Evolutionary conservation across 2,113 vertebrate species (phyloP), one percentile per base, ranked within the genome.

Genomic region (Lipotes vexillifer): DNA sequence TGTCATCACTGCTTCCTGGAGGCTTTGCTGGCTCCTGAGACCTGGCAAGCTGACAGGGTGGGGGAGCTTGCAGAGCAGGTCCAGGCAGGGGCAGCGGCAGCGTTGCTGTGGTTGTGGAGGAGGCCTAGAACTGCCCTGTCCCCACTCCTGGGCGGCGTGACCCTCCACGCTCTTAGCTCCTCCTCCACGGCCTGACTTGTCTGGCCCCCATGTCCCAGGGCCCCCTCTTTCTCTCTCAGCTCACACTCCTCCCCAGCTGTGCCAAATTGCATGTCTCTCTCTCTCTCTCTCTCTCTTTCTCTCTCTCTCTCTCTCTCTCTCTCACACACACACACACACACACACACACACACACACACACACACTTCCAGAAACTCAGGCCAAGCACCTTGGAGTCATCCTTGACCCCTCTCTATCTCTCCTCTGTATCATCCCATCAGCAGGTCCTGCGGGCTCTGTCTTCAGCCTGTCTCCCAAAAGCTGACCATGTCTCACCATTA

Each of bases 371-470:
- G 71, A 71, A 84, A 86, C 38, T 69, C 44, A 65, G 38, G 68
- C 38, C 72, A 52, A 25, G 13, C 36, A 25, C 63, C 57, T 61
- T 21, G 18, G 38, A 23, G 72, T 75, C 4, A 0, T 4, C 84
- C 68, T 31, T 6, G 61, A 63, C 20, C 23, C 61, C 15, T 44
- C 15, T 66, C 72, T 3, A 1, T 4, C 17, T 59, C 38, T 10
- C 23, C 21, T 38, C 46, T 49, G 36, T 0, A 0, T 14, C 18
- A 4, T 4, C 41, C 52, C n/a, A 12, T 10, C 14, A 25, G 75
- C 65, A n/a, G 71, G 57, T 33, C 57, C 69, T 5, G 10, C 0
- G 14, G 38, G 33, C 29, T 20, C 41, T 25, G 4, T 44, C 66
- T 80, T 38, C 71, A 82, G 17, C 6, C 66, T 29, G 21, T 1